phyloP scores from a whole-genome alignment of 37 sponge, comb jelly and placozoan species.

The Ianthella basta region DNA sequence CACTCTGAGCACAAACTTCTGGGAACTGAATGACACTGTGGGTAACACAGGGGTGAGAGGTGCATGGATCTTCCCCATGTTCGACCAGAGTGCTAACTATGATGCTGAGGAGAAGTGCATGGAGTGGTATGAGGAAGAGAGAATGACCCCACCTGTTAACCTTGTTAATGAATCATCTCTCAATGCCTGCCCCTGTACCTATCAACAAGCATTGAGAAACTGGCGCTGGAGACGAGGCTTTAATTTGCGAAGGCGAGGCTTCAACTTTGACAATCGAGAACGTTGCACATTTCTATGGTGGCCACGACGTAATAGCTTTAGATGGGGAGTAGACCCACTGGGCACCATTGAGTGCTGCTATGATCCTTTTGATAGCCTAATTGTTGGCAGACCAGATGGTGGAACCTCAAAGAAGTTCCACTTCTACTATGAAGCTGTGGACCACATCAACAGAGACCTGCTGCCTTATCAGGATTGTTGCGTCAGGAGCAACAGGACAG shows the following conservation, averaged over 20 bases:
- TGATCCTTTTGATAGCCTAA: constrained; percentile 42
- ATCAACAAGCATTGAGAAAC: constrained; percentile 47
- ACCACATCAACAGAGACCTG: background rate
- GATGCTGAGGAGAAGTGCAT: constrained; percentile 33
- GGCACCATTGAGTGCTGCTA: constrained; percentile 66
- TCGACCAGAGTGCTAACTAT: background rate
- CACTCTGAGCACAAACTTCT: background rate
- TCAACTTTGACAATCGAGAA: constrained; percentile 32
- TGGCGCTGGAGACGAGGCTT: constrained; percentile 54
- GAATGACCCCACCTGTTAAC: background rate
- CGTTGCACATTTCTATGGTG: constrained; percentile 45
- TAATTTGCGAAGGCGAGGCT: too few species aligned
- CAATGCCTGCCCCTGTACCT: constrained; percentile 56
- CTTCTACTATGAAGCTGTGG: constrained; percentile 2
- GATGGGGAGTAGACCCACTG: constrained; percentile 13
- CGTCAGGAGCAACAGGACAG: background rate
- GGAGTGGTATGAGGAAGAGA: constrained; percentile 33
- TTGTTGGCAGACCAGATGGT: constrained; percentile 35
- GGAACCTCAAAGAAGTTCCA: constrained; percentile 41
- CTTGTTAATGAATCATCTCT: background rate
- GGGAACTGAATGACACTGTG: constrained; percentile 5
- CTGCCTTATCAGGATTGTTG: constrained; percentile 47
- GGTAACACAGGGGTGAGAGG: constrained; percentile 50
- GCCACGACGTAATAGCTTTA: background rate
- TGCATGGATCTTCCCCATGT: constrained; percentile 50